Percentiles rank a stretch among this genome's conserved stretches.
These are phyloP conservation scores for Melanchra persicariae DNA, from an alignment of 2,888 invertebrate species.

Conservation along the genomic window DNA sequence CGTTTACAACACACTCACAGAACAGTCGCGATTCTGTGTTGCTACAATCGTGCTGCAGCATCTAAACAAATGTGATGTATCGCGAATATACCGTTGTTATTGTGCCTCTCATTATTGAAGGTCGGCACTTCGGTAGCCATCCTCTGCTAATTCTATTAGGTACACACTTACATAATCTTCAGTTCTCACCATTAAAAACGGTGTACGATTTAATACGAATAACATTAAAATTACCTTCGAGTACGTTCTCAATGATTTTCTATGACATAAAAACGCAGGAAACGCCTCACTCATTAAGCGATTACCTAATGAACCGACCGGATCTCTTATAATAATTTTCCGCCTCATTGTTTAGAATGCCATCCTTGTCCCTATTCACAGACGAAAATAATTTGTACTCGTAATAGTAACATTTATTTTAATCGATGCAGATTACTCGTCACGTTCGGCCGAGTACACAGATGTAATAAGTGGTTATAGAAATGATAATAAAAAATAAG, in stretches of 20 bases:
- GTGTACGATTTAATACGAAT: slow-evolving; percentile 13
- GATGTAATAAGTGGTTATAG: slow-evolving; percentile 64
- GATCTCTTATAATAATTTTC: slow-evolving; percentile 75
- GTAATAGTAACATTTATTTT: slow-evolving; percentile 60
- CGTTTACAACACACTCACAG: slow-evolving; percentile 30
- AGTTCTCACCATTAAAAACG: slow-evolving; percentile 28
- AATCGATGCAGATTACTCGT: slow-evolving; percentile 65
- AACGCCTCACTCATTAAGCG: slow-evolving; percentile 49
- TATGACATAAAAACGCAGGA: slow-evolving; percentile 48
- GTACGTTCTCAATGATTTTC: slow-evolving; percentile 28
- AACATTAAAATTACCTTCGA: slow-evolving; percentile 27
- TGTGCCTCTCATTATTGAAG: slow-evolving; percentile 36
- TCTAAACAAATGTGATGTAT: slow-evolving; percentile 14
- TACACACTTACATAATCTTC: slow-evolving; percentile 22
- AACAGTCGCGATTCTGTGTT: slow-evolving; percentile 22
- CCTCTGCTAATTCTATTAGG: slow-evolving; percentile 23
- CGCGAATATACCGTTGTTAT: slow-evolving; percentile 5
- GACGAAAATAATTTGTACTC: slow-evolving; percentile 54
- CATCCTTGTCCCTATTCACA: slow-evolving; percentile 77
- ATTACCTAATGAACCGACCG: slow-evolving; percentile 68
- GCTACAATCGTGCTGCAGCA: slow-evolving; percentile 12
- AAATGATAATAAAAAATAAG: slow-evolving; percentile 62
- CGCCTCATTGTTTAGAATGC: slow-evolving; percentile 68
- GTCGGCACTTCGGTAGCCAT: background rate
- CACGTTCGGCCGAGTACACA: slow-evolving; percentile 56